Evolutionary conservation across 92 coral and sea anemone genomes (phyloP).

Genomic region (Zoanthus solanderi): DNA sequence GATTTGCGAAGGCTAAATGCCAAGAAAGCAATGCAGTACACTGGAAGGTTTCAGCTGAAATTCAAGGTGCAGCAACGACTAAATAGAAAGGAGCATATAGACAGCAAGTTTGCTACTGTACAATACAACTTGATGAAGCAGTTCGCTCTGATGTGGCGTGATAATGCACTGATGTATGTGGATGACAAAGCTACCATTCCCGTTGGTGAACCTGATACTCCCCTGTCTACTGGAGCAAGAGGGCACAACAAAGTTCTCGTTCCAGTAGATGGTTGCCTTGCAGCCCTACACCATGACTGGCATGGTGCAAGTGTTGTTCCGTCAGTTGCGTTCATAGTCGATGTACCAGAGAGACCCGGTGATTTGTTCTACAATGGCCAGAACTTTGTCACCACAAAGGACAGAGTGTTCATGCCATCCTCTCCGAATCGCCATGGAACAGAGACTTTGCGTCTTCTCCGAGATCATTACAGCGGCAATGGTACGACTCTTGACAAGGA

Average conservation of each 20-base stretch:
- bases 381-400: slow-evolving; percentile 12
- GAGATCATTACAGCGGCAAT: slow-evolving; percentile 7
- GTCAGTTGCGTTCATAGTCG: slow-evolving; percentile 5
- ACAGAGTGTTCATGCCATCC: slow-evolving; percentile 10
- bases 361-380: slow-evolving; percentile 3
- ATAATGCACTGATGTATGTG: slow-evolving; percentile 13
- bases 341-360: not conserved
- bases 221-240: slow-evolving; percentile 29
- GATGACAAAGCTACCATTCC: slow-evolving; percentile 29
- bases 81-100: slow-evolving; percentile 7
- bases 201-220: slow-evolving; percentile 42
- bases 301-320: slow-evolving; percentile 13
- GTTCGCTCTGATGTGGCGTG: slow-evolving; percentile 24
- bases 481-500: not conserved
- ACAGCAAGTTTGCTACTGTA: slow-evolving; percentile 15
- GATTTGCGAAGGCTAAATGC: not conserved
- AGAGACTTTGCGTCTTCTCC: slow-evolving; percentile 18
- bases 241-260: slow-evolving; percentile 26
- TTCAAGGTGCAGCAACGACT: slow-evolving; percentile 1
- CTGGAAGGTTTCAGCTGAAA: slow-evolving; percentile 36
- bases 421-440: slow-evolving; percentile 7
- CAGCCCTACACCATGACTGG: slow-evolving; percentile 45
- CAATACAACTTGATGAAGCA: slow-evolving; percentile 33
- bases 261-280: slow-evolving; percentile 37
- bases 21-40: slow-evolving; percentile 11